These are phyloP conservation scores for Donacobius atricapilla DNA, from an alignment of 2,113 vertebrate species.

Conservation along the genomic window DNA sequence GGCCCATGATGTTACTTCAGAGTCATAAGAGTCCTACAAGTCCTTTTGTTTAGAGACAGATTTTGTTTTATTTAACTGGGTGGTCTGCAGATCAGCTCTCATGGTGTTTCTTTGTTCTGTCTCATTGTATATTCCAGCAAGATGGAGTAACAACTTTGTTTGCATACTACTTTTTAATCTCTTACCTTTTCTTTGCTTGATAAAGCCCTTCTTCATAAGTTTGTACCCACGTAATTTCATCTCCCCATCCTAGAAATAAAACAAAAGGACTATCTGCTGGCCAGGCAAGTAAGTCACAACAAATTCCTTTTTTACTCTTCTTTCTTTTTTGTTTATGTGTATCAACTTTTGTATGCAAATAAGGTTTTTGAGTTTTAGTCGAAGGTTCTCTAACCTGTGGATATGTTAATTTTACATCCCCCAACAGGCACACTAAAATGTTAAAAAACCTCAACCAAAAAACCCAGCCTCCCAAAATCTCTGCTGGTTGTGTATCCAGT, in stretches of 20 bases:
- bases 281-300: neutral
- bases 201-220: conserved; percentile 83
- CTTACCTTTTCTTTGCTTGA: conserved; percentile 77
- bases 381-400: neutral
- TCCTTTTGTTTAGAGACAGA: neutral
- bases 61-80: neutral
- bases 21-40: neutral
- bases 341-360: neutral
- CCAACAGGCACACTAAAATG: neutral
- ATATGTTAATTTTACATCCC: neutral
- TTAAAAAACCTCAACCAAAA: neutral
- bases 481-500: fast-evolving
- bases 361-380: neutral
- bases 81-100: neutral
- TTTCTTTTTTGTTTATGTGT: neutral
- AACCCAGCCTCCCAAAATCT: fast-evolving
- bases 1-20: neutral
- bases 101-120: neutral
- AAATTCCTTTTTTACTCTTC: neutral
- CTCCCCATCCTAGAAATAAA: conserved; percentile 81
- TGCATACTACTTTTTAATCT: neutral
- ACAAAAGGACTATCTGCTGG: neutral
- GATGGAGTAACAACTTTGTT: neutral
- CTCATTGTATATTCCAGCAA: neutral
- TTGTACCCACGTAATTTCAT: conserved; percentile 80